A percentile compares a stretch with the other conserved stretches of the same genome.
Conservation (phyloP, 92 coral and sea anemone species). For the Epizoanthus fatuus region DNA sequence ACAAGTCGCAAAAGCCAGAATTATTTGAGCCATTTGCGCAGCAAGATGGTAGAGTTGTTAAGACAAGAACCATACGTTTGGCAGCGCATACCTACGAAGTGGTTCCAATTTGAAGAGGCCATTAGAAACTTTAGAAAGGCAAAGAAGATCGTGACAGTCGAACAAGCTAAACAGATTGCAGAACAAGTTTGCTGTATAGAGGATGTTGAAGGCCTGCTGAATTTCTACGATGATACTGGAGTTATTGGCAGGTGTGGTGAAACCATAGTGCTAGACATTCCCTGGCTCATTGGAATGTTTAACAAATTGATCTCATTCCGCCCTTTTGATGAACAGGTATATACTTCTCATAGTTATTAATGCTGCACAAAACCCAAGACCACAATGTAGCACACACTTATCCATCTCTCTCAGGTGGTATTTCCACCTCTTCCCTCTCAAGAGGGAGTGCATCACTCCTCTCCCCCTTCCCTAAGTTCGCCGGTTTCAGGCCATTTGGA, state of each 20-base stretch:
- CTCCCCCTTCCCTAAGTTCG: no score
- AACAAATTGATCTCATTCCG: not conserved
- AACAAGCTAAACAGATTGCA: not conserved
- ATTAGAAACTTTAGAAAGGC: not conserved
- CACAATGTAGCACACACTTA: no score
- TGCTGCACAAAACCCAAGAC: no score
- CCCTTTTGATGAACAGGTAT: not conserved
- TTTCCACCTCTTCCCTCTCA: no score
- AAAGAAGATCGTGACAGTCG: not conserved
- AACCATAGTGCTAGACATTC: not conserved
- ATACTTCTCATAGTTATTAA: no score
- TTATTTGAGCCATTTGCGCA: not conserved
- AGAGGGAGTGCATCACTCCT: no score
- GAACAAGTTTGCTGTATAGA: not conserved
- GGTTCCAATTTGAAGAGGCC: slow-evolving; percentile 1
- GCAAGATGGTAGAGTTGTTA: not conserved
- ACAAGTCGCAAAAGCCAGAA: not conserved
- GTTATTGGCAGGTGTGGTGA: not conserved
- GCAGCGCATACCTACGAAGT: not conserved
- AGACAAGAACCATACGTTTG: not conserved
- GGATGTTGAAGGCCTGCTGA: not conserved
- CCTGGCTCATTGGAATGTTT: not conserved
- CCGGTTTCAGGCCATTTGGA: no score
- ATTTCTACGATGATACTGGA: not conserved
- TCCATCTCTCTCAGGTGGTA: no score